Base-by-base conservation (phyloP, 2,797 vertebrate genomes). In the Tympanoctomys barrerae region DNA sequence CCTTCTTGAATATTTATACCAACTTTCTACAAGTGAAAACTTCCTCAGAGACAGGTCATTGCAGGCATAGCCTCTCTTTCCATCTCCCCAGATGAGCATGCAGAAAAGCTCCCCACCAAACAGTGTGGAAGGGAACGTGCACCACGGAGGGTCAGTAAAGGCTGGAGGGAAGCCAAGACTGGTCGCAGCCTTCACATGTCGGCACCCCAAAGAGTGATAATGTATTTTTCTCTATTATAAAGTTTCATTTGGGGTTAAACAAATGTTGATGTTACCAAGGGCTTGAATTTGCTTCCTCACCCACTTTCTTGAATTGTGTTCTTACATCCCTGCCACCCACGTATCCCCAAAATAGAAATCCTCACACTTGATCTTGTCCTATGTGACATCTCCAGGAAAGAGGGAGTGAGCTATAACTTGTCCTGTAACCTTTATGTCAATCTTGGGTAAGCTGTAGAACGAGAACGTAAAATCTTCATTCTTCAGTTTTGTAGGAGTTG, bases 231-330 rank as follows among this genome's bases (percentile, higher is more conserved):
- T 19, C n/a, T 1, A 7, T 49, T 21, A 42, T 59, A 52, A 84
- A 49, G 36, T 73, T 94, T 80, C n/a, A 80, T 79, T 92, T 95
- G 26, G 12, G 7, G 39, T 54, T 18, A 78, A 92, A 79, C 24
- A 26, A 81, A 49, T 4, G 16, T 66, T 42, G 52, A 31, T 31
- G 4, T 68, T 57, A 73, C 4, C 6, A 39, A 57, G 59, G 18
- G 8, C 14, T 81, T 75, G 4, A 28, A 0, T 82, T 71, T 3
- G 19, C 68, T 94, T 85, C 71, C 8, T 52, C 13, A 52, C 36
- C 28, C 16, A 16, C 52, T 59, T 84, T 42, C 57, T 22, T 39
- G 42, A 18, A 22, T 57, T 59, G 75, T 46, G 68, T 78, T 88
- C 54, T 70, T 77, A 79, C 5, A 39, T 85, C 36, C 9, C 42